Base-by-base conservation (phyloP, 1,140 invertebrate genomes). In the Anadara kagoshimensis region DNA sequence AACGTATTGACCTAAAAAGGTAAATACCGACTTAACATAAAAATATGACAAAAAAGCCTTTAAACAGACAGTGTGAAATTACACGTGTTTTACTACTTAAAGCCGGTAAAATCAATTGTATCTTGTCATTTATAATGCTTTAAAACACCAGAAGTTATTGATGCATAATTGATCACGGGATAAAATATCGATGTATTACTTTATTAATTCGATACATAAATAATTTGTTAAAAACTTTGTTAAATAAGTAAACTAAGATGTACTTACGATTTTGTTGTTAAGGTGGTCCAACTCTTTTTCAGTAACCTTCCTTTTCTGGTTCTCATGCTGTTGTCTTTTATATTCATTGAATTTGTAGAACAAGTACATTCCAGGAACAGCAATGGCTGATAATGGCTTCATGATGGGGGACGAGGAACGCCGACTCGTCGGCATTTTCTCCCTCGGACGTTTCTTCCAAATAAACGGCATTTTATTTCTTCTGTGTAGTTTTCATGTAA, bases 281-380 rank as follows among this genome's bases (percentile, higher is more conserved):
- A 96, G 93, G 89, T 95, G 94, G 83, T 93, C 92, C 66, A 96
- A 91, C 88, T 96, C 95, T 70, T 94, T 92, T 89, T 96, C 95
- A 56, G 95, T 95, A 78, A 95, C 93, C 78, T 94, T 93, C 78
- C 94, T 91, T 75, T 93, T 91, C 54, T 93, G 93, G 81, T 94
- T 92, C 88, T 96, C 94, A 85, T 94, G 93, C 88, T 95, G 93
- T 86, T 95, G 94, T 69, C 94, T 91, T 78, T 94, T 93, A 89
- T 94, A 95, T 89, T 95, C 94, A 88, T 94, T 95, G 90, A 95
- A 95, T 89, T 96, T 96, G 90, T 95, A 95, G 89, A 95, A 94
- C 76, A 96, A 91, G 89, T 95, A 96, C 94, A 95, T 96, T 74
- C 94, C 94, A 73, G 94, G 94, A 78, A 95, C 89, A 2, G 94